phyloP scores from a whole-genome alignment of 92 coral and sea anemone species.

The Bergia puertoricense region DNA sequence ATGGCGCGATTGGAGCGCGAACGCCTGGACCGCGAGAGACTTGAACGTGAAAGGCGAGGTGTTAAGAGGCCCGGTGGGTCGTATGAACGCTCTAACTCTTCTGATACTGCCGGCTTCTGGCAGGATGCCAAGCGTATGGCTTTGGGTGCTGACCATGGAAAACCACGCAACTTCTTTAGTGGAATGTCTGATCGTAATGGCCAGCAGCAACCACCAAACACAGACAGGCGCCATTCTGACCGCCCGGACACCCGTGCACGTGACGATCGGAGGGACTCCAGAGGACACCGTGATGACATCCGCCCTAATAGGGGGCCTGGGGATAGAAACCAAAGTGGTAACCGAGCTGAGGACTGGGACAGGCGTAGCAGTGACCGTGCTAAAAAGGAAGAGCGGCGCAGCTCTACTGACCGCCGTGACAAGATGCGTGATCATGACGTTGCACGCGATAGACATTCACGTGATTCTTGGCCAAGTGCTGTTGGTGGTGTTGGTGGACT shows the following conservation, averaged over 20 bases:
- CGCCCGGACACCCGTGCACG: constrained; percentile 63
- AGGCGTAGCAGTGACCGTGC: constrained; percentile 57
- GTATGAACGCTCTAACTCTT: constrained; percentile 68
- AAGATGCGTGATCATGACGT: constrained; percentile 66
- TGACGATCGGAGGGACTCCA: constrained; percentile 82
- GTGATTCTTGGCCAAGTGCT: constrained; percentile 56
- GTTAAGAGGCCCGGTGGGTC: constrained; percentile 83
- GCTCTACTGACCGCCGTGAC: constrained; percentile 75
- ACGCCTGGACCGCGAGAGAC: constrained; percentile 90
- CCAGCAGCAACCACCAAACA: constrained; percentile 49
- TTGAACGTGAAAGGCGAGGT: constrained; percentile 85
- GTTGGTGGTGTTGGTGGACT: constrained; percentile 60
- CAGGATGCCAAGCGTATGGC: constrained; percentile 94
- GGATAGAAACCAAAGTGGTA: constrained; percentile 56
- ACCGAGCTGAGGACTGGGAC: constrained; percentile 69
- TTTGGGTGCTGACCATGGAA: constrained; percentile 66
- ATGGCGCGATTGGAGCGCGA: constrained; percentile 89
- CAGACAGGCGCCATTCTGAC: constrained; percentile 68
- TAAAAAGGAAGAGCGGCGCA: constrained; percentile 61
- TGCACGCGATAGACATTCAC: constrained; percentile 73
- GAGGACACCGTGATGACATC: constrained; percentile 86
- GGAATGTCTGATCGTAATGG: constrained; percentile 68
- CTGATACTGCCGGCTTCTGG: constrained; percentile 90
- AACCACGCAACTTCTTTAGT: constrained; percentile 81
- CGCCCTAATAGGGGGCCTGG: constrained; percentile 56